Base-by-base conservation (phyloP, 2,797 vertebrate species). In the Austrolebias charrua region DNA sequence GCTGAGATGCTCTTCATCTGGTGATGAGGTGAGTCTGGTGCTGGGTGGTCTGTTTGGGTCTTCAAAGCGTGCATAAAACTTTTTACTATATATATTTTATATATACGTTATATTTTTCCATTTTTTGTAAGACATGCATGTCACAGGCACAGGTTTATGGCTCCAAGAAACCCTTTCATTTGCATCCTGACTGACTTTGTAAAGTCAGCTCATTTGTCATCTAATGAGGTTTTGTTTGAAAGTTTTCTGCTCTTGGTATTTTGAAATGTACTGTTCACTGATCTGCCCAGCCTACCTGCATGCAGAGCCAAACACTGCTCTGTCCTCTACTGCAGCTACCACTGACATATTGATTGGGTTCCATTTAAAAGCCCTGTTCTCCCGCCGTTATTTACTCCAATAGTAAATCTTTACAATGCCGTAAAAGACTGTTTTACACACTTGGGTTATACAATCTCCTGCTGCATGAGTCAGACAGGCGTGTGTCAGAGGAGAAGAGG, bases 391-490 rank as follows among this genome's bases (percentile, higher is more conserved):
- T 93, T 94, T 92, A 93, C 89, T 89, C 87, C 89, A 90, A 89
- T 90, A 86, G 91, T 94, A 93, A 94, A 93, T 93, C 90, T 93
- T 94, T 92, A 93, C 92, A 92, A 91, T 92, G 90, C 84, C 69
- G 91, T 91, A 93, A 93, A 93, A 90, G 80, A 90, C 85, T 86
- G 84, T 90, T 93, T 91, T 91, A 92, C 90, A 88, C 89, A 90
- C 85, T 90, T 66, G 77, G 85, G 89, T 90, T 92, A 92, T 87
- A 92, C 88, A 91, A 88, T 89, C 89, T 85, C 81, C 80, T 71
- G 69, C 86, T 73, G 84, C 85, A 81, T 82, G 58, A 63, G 75
- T 73, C 78, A 87, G 82, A 87, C 84, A 75, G 82, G 71, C 76
- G 69, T 86, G 82, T 81, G 84, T 87, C 81, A 86, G 75, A 68